phyloP scores from a whole-genome alignment of 2,113 vertebrate species.

The Struthio camelus region DNA sequence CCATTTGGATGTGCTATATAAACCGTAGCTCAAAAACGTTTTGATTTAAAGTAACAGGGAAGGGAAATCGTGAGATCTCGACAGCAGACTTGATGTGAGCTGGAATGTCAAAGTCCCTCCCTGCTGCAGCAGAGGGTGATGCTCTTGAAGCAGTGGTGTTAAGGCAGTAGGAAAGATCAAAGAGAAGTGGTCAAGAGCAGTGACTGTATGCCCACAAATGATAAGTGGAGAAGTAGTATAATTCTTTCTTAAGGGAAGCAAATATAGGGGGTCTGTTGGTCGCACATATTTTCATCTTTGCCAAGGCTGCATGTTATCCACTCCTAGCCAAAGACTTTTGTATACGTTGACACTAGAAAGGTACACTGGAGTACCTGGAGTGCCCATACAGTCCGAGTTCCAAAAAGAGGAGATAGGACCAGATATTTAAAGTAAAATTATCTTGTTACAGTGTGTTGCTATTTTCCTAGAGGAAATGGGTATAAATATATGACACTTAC shows the following conservation, averaged over 20 bases:
- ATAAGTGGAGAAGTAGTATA: not conserved
- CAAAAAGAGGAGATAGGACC: not conserved
- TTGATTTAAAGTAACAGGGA: not conserved
- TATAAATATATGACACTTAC: not conserved
- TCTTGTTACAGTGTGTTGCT: not conserved
- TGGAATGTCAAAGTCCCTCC: not conserved
- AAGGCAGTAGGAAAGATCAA: not conserved
- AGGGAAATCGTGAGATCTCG: not conserved
- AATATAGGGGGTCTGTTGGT: not conserved
- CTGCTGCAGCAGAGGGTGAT: not conserved
- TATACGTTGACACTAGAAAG: not conserved
- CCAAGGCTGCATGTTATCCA: not conserved
- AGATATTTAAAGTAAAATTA: not conserved
- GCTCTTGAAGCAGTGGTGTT: not conserved
- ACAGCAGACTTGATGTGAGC: not conserved
- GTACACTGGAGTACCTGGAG: not conserved
- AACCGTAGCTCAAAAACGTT: not conserved
- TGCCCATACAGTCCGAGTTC: not conserved
- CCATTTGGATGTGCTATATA: not conserved
- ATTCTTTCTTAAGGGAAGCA: not conserved
- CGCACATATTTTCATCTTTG: not conserved
- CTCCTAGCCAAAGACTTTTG: not conserved
- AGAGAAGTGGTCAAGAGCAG: not conserved
- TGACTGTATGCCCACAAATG: not conserved
- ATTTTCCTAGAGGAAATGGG: not conserved